phyloP scores from a whole-genome alignment of 2,888 invertebrate genomes.

The Drosophila gaucha region DNA sequence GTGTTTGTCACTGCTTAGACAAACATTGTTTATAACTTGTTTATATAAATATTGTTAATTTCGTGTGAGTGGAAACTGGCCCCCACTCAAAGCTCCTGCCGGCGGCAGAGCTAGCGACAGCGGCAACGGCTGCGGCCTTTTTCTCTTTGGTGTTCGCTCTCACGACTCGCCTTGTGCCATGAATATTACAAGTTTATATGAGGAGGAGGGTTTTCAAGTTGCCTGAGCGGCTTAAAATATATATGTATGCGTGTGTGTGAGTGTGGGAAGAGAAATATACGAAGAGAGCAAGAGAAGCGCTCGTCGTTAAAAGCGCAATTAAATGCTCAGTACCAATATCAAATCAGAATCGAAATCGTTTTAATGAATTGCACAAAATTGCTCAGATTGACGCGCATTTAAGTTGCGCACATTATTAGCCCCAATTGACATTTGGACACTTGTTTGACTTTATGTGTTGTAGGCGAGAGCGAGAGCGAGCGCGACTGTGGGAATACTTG shows the following conservation, averaged over 20 bases:
- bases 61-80: slow-evolving; percentile 55
- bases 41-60: slow-evolving; percentile 79
- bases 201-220: slow-evolving; percentile 31
- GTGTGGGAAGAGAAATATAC: slow-evolving; percentile 30
- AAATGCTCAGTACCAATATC: slow-evolving; percentile 68
- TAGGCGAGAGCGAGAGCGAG: not conserved
- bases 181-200: slow-evolving; percentile 61
- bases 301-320: slow-evolving; percentile 71
- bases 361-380: slow-evolving; percentile 77
- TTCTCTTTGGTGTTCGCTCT: slow-evolving; percentile 31
- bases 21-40: slow-evolving; percentile 79
- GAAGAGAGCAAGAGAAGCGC: slow-evolving; percentile 27
- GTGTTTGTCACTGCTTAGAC: slow-evolving; percentile 77
- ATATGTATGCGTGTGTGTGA: slow-evolving; percentile 6
- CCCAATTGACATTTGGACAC: slow-evolving; percentile 52
- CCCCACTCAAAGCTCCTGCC: slow-evolving; percentile 41
- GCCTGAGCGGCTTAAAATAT: slow-evolving; percentile 28
- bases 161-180: slow-evolving; percentile 46
- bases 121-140: slow-evolving; percentile 22
- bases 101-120: slow-evolving; percentile 21
- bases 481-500: slow-evolving; percentile 6
- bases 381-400: slow-evolving; percentile 63
- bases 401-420: slow-evolving; percentile 50
- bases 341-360: slow-evolving; percentile 73
- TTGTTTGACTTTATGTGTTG: slow-evolving; percentile 20